Conservation (phyloP, 2,797 vertebrate genomes). For the Rhadinocentrus ornatus region DNA sequence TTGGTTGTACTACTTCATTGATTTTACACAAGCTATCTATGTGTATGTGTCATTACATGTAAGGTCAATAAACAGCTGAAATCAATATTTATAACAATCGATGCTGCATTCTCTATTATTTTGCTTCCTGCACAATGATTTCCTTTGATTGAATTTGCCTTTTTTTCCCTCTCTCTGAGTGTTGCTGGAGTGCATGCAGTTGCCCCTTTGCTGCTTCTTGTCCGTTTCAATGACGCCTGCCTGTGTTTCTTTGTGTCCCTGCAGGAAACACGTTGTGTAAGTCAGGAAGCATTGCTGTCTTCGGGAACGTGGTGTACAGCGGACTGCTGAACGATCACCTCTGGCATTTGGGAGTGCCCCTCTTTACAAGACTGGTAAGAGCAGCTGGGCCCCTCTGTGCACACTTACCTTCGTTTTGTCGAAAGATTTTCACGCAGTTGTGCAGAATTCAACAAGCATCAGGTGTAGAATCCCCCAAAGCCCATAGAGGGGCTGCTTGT, state of each 20-base stretch:
- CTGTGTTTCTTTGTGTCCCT: slow-evolving; percentile 61
- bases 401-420: slow-evolving; percentile 60
- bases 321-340: slow-evolving; percentile 81
- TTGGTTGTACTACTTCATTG: slow-evolving; percentile 43
- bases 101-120: slow-evolving; percentile 66
- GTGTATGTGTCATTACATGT: slow-evolving; percentile 52
- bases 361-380: slow-evolving; percentile 84
- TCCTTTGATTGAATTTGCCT: slow-evolving; percentile 61
- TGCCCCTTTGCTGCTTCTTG: slow-evolving; percentile 41
- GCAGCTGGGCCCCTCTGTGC: slow-evolving; percentile 45
- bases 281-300: slow-evolving; percentile 79
- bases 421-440: slow-evolving; percentile 13
- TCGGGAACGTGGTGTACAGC: slow-evolving; percentile 80
- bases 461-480: slow-evolving; percentile 48
- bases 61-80: slow-evolving; percentile 66
- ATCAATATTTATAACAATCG: slow-evolving; percentile 72
- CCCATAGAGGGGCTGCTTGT: slow-evolving; percentile 43
- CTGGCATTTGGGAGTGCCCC: slow-evolving; percentile 81
- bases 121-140: slow-evolving; percentile 63
- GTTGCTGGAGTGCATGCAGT: slow-evolving; percentile 19
- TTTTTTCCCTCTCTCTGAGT: neutral
- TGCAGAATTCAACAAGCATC: slow-evolving; percentile 37
- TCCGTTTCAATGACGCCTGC: slow-evolving; percentile 55
- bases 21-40: slow-evolving; percentile 46
- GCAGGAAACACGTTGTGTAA: slow-evolving; percentile 81